phyloP scores from a whole-genome alignment of 2,888 invertebrate species.

The Tachina fera region DNA sequence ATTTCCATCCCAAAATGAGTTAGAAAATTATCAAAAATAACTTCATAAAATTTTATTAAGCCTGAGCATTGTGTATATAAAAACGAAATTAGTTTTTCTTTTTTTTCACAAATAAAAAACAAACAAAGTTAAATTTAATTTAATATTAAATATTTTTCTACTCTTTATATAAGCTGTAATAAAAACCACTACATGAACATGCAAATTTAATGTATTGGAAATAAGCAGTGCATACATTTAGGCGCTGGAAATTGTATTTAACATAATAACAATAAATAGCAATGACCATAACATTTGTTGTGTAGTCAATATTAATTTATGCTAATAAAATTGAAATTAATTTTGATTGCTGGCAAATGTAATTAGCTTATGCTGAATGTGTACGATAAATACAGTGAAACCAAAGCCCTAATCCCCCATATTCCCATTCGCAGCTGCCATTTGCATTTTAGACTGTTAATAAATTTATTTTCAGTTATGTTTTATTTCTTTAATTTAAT shows the following conservation, averaged over 20 bases:
- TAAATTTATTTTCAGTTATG: conserved; percentile 11
- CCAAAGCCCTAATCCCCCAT: not conserved
- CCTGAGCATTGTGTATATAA: not conserved
- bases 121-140: conserved; percentile 7
- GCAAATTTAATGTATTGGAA: conserved; percentile 63
- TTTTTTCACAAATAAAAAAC: not conserved
- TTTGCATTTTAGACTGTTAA: not conserved
- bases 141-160: not conserved
- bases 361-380: conserved; percentile 44
- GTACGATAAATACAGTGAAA: not conserved
- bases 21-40: conserved; percentile 23
- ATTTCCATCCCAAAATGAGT: conserved; percentile 3
- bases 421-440: not conserved
- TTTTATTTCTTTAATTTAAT: not conserved
- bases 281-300: not conserved
- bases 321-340: conserved; percentile 67
- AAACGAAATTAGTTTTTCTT: not conserved
- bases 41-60: conserved; percentile 15
- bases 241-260: conserved; percentile 7
- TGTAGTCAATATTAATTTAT: conserved; percentile 61
- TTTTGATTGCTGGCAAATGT: conserved; percentile 59
- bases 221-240: conserved; percentile 60
- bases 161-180: not conserved
- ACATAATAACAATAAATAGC: conserved; percentile 9
- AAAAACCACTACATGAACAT: conserved; percentile 63